A percentile compares a stretch with the other conserved stretches of the same genome.
Conservation (phyloP, 2,888 invertebrate species). For the Abrostola tripartita region DNA sequence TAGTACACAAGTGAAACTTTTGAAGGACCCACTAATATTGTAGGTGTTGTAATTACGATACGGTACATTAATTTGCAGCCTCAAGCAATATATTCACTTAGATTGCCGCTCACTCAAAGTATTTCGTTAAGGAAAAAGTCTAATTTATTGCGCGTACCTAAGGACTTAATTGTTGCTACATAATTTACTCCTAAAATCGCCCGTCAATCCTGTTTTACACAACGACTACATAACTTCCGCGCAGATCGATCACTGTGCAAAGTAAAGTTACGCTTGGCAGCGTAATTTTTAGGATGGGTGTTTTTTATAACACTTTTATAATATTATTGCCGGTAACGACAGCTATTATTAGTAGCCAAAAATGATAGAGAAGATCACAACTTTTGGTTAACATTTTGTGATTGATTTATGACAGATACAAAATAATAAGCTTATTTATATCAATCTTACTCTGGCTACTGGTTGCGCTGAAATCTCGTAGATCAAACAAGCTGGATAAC, state of each 20-base stretch:
- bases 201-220: not conserved
- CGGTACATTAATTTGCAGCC: slow-evolving; percentile 9
- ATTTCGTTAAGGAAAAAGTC: not conserved
- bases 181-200: not conserved
- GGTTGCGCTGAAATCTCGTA: no score
- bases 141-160: slow-evolving; percentile 4
- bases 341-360: no score
- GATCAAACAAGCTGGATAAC: no score
- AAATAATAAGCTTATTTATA: no score
- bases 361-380: no score
- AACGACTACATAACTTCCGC: not conserved
- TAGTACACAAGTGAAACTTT: slow-evolving; percentile 8
- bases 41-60: not conserved
- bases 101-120: not conserved
- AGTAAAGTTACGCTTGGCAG: not conserved
- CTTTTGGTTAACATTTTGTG: no score
- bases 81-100: not conserved
- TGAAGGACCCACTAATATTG: not conserved
- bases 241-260: not conserved
- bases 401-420: no score
- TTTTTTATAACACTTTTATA: no score
- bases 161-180: slow-evolving; percentile 5
- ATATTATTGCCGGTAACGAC: no score
- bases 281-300: not conserved
- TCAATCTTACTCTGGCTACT: no score